A percentile compares a stretch with the other conserved stretches of the same genome.
Conservation (phyloP, 2,113 vertebrate genomes). For the Procavia capensis region DNA sequence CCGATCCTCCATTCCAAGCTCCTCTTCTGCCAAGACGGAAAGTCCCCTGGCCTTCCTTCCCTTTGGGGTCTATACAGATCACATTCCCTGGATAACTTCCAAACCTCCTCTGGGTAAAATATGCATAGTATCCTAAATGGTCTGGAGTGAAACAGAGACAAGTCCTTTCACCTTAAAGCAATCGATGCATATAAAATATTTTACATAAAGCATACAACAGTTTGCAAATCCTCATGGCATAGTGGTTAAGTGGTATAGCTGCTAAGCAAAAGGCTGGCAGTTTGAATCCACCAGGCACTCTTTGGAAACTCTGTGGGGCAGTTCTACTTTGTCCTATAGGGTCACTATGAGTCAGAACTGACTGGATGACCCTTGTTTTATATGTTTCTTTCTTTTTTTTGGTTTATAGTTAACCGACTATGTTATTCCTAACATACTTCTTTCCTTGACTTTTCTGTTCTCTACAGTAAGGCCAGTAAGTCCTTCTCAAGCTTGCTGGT, state of each 20-base stretch:
- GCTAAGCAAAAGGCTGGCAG: no score
- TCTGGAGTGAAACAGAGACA: not conserved
- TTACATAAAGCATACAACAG: not conserved
- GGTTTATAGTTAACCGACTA: not conserved
- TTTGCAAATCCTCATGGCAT: no score
- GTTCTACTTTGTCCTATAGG: no score
- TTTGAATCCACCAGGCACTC: no score
- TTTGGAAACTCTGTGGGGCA: no score
- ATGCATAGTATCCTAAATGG: not conserved
- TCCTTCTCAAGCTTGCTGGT: not conserved
- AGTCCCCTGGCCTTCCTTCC: constrained; percentile 9
- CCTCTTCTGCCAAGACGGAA: constrained; percentile 16
- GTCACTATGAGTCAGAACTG: no score
- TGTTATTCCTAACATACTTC: not conserved
- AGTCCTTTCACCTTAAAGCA: not conserved
- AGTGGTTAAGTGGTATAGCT: no score
- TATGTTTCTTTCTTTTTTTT: no score
- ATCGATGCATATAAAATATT: not conserved
- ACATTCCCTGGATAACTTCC: not conserved
- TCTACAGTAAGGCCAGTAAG: not conserved
- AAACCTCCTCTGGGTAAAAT: not conserved
- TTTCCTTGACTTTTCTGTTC: not conserved
- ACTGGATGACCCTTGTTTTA: no score
- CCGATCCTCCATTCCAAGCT: not conserved
- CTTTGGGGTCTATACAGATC: not conserved